Evolutionary conservation across 2,113 vertebrate species (phyloP).

Genomic region (Scomber colias): DNA sequence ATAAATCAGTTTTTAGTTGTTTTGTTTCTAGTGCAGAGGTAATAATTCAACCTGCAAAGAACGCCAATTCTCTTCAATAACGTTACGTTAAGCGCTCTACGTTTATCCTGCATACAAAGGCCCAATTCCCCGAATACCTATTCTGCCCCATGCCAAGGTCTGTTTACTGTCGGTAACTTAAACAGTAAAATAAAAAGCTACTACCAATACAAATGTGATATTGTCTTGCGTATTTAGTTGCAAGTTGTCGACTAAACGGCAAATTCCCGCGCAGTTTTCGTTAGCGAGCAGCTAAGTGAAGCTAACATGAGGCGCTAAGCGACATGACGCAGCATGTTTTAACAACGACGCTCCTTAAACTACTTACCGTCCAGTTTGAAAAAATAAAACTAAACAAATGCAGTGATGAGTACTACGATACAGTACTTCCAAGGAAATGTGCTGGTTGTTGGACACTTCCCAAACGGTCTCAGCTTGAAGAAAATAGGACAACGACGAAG

Average conservation of each 20-base stretch:
- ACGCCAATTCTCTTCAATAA: rapidly evolving
- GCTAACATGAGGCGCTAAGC: neutral
- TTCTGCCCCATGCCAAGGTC: neutral
- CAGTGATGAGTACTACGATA: rapidly evolving
- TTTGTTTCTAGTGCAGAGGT: neutral
- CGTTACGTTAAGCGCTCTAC: too few relatives aligned
- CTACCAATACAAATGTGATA: too few relatives aligned
- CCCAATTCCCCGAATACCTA: too few relatives aligned
- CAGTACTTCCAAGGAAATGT: neutral
- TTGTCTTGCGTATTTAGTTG: too few relatives aligned
- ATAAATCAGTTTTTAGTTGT: too few relatives aligned
- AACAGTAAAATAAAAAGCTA: too few relatives aligned
- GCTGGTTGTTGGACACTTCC: rapidly evolving
- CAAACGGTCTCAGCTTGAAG: rapidly evolving
- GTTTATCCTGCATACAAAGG: neutral
- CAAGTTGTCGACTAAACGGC: neutral
- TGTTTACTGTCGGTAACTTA: neutral
- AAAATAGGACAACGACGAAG: neutral
- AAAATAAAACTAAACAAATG: neutral
- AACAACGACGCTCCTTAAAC: too few relatives aligned
- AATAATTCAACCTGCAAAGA: neutral
- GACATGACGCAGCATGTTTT: slow-evolving; percentile 55
- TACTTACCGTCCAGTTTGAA: slow-evolving; percentile 43
- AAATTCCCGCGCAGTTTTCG: neutral
- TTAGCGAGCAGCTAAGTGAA: slow-evolving; percentile 3